Percentiles rank a stretch among this genome's conserved stretches.
These are phyloP conservation scores for Paracyclopina nana DNA, from an alignment of 1,140 invertebrate genomes.

Conservation along the genomic window DNA sequence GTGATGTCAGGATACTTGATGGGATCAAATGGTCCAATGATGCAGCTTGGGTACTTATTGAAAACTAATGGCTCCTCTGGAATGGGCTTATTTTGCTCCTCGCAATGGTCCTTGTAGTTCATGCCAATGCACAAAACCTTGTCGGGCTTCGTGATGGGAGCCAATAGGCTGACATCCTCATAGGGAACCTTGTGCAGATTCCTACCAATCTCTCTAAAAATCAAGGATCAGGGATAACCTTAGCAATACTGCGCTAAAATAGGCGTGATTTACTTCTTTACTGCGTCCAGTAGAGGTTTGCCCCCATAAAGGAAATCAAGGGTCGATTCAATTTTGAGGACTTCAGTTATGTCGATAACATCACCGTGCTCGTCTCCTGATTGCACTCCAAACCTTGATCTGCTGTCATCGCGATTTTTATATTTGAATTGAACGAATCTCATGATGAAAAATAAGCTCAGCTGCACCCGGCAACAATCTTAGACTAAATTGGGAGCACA, in stretches of 20 bases:
- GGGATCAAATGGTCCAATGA: constrained; percentile 51
- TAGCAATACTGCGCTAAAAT: not conserved
- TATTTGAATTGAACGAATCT: not conserved
- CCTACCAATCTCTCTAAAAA: too few species aligned
- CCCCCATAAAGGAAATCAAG: not conserved
- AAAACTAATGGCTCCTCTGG: constrained; percentile 55
- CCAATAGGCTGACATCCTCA: constrained; percentile 13
- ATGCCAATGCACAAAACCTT: constrained; percentile 57
- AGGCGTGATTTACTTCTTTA: not conserved
- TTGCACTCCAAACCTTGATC: not conserved
- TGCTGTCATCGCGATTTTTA: not conserved
- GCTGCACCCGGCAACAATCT: too few species aligned
- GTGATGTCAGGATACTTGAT: constrained; percentile 44
- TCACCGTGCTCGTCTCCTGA: not conserved
- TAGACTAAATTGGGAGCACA: too few species aligned
- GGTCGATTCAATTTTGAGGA: not conserved
- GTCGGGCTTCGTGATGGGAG: constrained; percentile 46
- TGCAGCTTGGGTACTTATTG: constrained; percentile 53
- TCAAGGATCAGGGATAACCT: not conserved
- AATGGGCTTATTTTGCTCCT: constrained; percentile 45
- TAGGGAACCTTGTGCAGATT: too few species aligned
- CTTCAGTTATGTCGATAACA: not conserved
- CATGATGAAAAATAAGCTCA: too few species aligned
- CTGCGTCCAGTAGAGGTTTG: not conserved
- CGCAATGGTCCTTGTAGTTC: constrained; percentile 55